Conservation (phyloP, 1,140 invertebrate species). For the Harpegnathos saltator region DNA sequence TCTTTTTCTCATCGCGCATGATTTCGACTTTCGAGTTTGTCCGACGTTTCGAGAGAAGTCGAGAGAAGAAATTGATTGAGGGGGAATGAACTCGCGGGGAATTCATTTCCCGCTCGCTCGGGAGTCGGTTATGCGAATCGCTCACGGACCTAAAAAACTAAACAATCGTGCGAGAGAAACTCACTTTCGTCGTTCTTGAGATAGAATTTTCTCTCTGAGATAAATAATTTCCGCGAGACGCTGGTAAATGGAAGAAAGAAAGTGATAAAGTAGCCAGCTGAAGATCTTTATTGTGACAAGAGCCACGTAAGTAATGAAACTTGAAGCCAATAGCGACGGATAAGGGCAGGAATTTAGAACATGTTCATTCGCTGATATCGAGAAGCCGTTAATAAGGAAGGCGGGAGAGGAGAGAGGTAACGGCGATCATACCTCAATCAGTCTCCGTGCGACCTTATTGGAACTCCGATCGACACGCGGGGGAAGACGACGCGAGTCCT, state of each 20-base stretch:
- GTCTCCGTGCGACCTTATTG: slow-evolving; percentile 42
- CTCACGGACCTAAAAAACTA: too few species aligned
- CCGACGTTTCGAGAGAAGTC: not conserved
- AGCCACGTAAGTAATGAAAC: not conserved
- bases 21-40: not conserved
- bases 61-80: not conserved
- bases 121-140: not conserved
- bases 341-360: not conserved
- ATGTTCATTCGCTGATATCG: not conserved
- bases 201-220: too few species aligned
- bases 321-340: not conserved
- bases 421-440: slow-evolving; percentile 36
- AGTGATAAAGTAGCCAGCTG: too few species aligned
- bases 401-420: not conserved
- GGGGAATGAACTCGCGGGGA: not conserved
- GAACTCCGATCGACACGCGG: slow-evolving; percentile 33
- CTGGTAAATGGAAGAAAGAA: too few species aligned
- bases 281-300: not conserved
- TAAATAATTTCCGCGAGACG: too few species aligned
- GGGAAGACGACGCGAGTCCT: slow-evolving; percentile 25
- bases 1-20: not conserved
- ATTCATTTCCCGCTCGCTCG: not conserved
- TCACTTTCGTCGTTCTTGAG: too few species aligned
- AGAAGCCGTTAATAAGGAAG: not conserved
- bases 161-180: too few species aligned